A percentile compares a stretch with the other conserved stretches of the same genome.
Evolutionary conservation across 1,140 invertebrate species (phyloP).

Genomic region (Tetranychus cinnabarinus): DNA sequence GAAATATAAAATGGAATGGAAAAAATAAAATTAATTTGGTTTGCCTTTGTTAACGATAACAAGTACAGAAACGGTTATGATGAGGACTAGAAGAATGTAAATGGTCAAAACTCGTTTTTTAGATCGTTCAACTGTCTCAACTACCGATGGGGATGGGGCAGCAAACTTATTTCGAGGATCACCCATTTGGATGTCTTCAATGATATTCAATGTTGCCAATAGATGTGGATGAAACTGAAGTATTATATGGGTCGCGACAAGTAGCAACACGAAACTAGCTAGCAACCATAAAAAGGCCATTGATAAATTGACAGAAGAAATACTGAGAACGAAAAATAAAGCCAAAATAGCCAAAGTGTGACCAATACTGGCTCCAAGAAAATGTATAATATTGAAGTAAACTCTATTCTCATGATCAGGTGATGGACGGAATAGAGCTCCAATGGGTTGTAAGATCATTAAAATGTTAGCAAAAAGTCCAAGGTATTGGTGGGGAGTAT

Average conservation of each 20-base stretch:
- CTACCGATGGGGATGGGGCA: too few species aligned
- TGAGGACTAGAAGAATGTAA: too few species aligned
- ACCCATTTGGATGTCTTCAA: too few species aligned
- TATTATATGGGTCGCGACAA: conserved; percentile 64
- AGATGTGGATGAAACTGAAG: conserved; percentile 22
- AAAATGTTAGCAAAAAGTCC: neutral
- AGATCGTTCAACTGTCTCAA: too few species aligned
- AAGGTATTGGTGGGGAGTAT: neutral
- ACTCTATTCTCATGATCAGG: conserved; percentile 51
- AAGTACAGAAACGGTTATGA: too few species aligned
- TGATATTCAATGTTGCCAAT: too few species aligned
- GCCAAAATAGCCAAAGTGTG: conserved; percentile 62
- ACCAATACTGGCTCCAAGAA: conserved; percentile 67
- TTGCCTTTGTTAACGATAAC: too few species aligned
- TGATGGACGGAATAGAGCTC: conserved; percentile 60
- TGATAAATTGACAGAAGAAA: conserved; percentile 25
- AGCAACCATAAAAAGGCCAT: too few species aligned
- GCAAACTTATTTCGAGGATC: too few species aligned
- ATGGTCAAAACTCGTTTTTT: too few species aligned
- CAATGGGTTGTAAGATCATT: conserved; percentile 40
- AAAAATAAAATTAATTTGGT: too few species aligned
- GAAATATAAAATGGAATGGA: too few species aligned
- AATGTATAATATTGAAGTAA: conserved; percentile 84
- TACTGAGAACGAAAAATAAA: conserved; percentile 62
- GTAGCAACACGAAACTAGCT: conserved; percentile 49